Evolutionary conservation across 2,888 invertebrate species (phyloP).

Genomic region (Spisula subtruncata): DNA sequence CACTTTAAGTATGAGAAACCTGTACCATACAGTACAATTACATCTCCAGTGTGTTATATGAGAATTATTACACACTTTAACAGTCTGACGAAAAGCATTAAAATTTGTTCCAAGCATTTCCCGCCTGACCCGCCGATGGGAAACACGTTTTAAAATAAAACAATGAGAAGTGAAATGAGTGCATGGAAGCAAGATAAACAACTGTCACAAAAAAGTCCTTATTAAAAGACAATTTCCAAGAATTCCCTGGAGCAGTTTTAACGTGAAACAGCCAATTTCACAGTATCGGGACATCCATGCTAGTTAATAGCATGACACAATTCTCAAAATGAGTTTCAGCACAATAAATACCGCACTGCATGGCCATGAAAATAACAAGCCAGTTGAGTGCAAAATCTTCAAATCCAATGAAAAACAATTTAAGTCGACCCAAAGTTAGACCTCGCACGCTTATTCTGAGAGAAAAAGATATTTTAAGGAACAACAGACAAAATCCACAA

Average conservation of each 20-base stretch:
- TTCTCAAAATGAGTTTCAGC: background rate
- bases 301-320: background rate
- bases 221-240: conserved; percentile 13
- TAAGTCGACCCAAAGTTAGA: background rate
- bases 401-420: background rate
- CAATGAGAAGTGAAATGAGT: background rate
- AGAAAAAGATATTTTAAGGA: background rate
- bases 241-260: background rate
- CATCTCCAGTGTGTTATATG: too few species aligned
- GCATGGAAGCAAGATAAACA: background rate
- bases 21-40: too few species aligned
- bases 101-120: background rate
- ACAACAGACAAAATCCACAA: background rate
- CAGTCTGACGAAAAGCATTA: background rate
- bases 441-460: background rate
- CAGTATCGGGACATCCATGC: background rate
- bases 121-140: background rate
- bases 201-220: background rate
- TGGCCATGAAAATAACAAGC: background rate
- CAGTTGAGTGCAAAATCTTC: background rate
- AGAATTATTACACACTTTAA: too few species aligned
- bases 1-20: too few species aligned
- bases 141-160: background rate
- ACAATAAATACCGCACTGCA: background rate
- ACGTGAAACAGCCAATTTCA: background rate